A percentile compares a stretch with the other conserved stretches of the same genome.
Conservation (phyloP, 2,888 invertebrate species). For the Drosophila quasianomalipes region DNA sequence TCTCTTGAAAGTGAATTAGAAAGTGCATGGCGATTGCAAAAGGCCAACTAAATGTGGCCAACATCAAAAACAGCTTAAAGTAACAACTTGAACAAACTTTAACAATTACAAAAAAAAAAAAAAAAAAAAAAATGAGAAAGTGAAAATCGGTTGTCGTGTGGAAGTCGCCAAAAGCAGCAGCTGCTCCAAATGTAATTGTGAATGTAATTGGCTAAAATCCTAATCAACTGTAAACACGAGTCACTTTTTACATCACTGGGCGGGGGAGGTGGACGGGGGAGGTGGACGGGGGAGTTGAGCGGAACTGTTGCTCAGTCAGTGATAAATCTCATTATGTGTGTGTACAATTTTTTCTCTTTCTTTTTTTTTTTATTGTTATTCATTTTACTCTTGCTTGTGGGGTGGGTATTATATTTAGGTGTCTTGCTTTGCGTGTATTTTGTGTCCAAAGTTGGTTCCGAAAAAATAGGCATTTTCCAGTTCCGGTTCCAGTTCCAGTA, state of each 20-base stretch:
- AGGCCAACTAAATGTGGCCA: constrained; percentile 43
- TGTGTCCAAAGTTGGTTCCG: background rate
- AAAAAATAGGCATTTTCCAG: background rate
- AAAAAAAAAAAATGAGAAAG: constrained; percentile 54
- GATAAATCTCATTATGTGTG: constrained; percentile 48
- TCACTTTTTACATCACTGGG: background rate
- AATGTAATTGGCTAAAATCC: constrained; percentile 71
- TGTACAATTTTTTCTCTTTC: background rate
- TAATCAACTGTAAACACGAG: constrained; percentile 55
- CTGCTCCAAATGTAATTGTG: constrained; percentile 69
- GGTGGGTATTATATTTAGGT: background rate
- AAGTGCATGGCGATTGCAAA: constrained; percentile 54
- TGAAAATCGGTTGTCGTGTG: constrained; percentile 59
- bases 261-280: background rate
- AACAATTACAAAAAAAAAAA: constrained; percentile 48
- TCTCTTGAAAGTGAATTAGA: constrained; percentile 51
- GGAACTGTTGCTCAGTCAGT: background rate
- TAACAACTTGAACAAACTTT: constrained; percentile 43
- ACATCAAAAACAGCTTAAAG: constrained; percentile 32
- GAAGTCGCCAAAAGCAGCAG: constrained; percentile 38
- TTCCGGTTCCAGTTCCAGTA: background rate
- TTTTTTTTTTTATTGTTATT: background rate
- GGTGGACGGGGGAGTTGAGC: background rate
- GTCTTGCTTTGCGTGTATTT: background rate
- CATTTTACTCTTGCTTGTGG: background rate